Evolutionary conservation across 2,888 invertebrate genomes (phyloP), one percentile per base, ranked within the genome.

Genomic region (Hirtodrosophila trivittata): DNA sequence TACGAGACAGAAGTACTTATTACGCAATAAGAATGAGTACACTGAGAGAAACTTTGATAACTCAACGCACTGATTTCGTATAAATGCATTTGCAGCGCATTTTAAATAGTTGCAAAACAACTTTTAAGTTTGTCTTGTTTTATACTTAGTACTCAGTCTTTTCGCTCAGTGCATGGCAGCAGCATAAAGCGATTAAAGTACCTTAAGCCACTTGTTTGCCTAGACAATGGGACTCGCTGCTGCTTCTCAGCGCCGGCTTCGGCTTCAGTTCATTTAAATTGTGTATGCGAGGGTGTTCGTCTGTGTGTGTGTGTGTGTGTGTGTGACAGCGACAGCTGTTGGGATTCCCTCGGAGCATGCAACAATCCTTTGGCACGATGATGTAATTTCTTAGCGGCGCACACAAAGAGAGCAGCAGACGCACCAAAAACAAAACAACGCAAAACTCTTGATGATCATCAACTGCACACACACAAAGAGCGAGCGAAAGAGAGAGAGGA

Each of bases 311-410:
- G 38, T 37, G 38, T 12, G 46, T 18, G 49, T 12, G 43, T 13
- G 18, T 37, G 43, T 9, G 59, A 37, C 38, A 68, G 43, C 77
- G 85, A 75, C 86, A 86, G 84, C 84, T 86, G 82, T 71, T 83
- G 73, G 86, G 84, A 73, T 67, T 86, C 73, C 84, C 70, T 73
- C 66, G 54, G 52, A 57, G 62, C 58, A 46, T 66, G 65, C 65
- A 70, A 72, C 75, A 78, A 73, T 80, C 84, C 86, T 86, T 86
- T 73, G 35, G 58, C 60, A 26, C 58, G 69, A 60, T 85, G 82
- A 81, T 81, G 77, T 77, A 86, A 82, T 80, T 80, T 83, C 59
- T 52, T 63, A 49, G 75, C 55, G 37, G 49, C 58, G 46, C 58
- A 73, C 58, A 73, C 55, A 74, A 67, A 65, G 54, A 62, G 52